Evolutionary conservation across 2,888 invertebrate genomes (phyloP), one percentile per base, ranked within the genome.

Genomic region (Acleris holmiana): DNA sequence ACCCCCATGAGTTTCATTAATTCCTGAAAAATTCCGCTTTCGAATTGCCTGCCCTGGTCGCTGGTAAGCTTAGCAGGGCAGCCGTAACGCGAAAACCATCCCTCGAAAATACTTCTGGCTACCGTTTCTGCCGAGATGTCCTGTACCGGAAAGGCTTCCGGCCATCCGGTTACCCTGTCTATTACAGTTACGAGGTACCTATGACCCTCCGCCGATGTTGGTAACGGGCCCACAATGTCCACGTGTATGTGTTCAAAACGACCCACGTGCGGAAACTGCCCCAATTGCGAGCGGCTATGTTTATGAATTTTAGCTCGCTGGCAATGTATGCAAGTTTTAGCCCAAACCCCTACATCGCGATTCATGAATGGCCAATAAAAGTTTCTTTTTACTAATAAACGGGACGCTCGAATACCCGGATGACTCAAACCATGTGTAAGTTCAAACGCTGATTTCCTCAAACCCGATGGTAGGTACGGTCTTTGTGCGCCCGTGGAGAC

Each of bases 41-140:
- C 50, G 17, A 50, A 48, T 15, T 21, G 48, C 15, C 48, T 48
- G 48, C 48, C 48, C 48, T 48, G 21, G 13, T 51, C 18, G n/a
- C n/a, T n/a, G n/a, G 59, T 60, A 25, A 60, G 17, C 29, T 23
- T 41, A 7, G 17, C 23, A 23, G 60, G 60, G 44, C 60, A 60
- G 2, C 60, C 61, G 29, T 47, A 54, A 47, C 61, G 46, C 2
- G 54, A 19, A 21, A 61, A 48, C 61, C 61, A 54, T 6, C 35
- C 23, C 13, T 61, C 61, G 46, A 44, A 60, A 44, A 60, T 44
- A 13, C 51, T 51, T 60, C 41, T 60, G 8, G 58, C 58, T 21
- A 58, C 51, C 6, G 60, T 60, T 23, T 60, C 60, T 10, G 60
- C 60, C 8, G 50, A 6, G 13, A 50, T 50, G 50, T 50, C 29